These are phyloP conservation scores for Erynnis tages DNA, from an alignment of 2,888 invertebrate species.

Conservation along the genomic window DNA sequence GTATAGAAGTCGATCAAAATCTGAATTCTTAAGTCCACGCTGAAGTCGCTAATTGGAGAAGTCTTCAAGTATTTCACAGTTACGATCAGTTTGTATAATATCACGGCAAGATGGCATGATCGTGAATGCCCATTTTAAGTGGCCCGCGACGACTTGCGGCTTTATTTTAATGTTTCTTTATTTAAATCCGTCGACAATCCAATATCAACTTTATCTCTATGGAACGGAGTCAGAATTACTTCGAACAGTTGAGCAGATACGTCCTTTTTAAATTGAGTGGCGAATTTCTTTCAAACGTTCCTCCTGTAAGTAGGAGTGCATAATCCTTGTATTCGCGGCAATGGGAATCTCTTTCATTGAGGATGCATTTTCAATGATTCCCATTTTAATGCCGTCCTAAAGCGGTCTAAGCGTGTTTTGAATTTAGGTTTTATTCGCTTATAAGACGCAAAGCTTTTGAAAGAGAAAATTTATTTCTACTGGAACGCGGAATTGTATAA, in stretches of 20 bases:
- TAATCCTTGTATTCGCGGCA: constrained; percentile 11
- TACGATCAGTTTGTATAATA: too few relatives aligned
- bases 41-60: too few relatives aligned
- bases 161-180: constrained; percentile 21
- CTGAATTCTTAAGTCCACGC: too few relatives aligned
- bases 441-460: neutral
- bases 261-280: neutral
- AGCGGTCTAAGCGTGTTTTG: constrained; percentile 1
- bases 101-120: too few relatives aligned
- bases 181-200: neutral
- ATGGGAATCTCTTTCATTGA: constrained; percentile 7
- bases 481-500: too few relatives aligned
- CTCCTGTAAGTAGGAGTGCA: constrained; percentile 1
- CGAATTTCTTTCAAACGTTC: constrained; percentile 12
- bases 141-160: constrained; percentile 15
- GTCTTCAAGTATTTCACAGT: too few relatives aligned
- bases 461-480: neutral
- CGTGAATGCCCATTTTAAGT: too few relatives aligned
- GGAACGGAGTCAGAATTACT: neutral
- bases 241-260: neutral
- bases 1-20: too few relatives aligned
- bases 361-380: constrained; percentile 12
- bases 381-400: constrained; percentile 3
- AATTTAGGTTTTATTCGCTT: neutral
- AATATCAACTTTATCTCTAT: neutral